These are phyloP conservation scores for Eupithecia insigniata DNA, from an alignment of 2,888 invertebrate genomes.

Conservation along the genomic window DNA sequence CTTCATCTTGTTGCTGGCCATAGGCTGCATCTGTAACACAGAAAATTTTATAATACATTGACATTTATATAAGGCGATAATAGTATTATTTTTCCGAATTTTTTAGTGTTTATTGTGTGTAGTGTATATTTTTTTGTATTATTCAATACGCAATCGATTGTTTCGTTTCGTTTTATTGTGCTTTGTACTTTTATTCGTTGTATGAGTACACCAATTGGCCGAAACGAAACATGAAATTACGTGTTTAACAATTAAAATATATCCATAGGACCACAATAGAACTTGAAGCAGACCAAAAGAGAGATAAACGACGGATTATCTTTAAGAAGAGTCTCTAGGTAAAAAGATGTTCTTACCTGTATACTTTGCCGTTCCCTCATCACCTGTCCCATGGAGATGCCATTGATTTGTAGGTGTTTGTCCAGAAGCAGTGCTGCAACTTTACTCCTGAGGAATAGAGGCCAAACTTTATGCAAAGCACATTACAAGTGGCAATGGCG, in stretches of 20 bases:
- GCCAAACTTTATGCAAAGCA: background rate
- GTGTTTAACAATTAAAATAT: too few species aligned
- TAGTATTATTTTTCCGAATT: too few species aligned
- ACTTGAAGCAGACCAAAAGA: background rate
- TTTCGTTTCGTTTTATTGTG: too few species aligned
- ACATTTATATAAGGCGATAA: too few species aligned
- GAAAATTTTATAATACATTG: background rate
- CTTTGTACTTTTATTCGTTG: too few species aligned
- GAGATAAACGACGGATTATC: too few species aligned
- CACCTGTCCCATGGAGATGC: slow-evolving; percentile 88
- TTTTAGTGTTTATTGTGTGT: too few species aligned
- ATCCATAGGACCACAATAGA: background rate
- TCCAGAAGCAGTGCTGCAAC: slow-evolving; percentile 93
- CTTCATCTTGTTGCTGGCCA: slow-evolving; percentile 94
- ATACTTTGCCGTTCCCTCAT: slow-evolving; percentile 85
- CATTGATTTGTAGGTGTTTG: slow-evolving; percentile 95
- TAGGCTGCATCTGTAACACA: slow-evolving; percentile 85
- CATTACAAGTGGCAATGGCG: background rate
- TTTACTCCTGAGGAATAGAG: slow-evolving; percentile 87
- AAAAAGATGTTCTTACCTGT: slow-evolving; percentile 47
- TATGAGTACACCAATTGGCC: too few species aligned
- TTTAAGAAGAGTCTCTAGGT: background rate
- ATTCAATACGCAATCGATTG: too few species aligned
- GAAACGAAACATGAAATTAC: too few species aligned
- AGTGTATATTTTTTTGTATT: too few species aligned